These are phyloP conservation scores for Hypocryptadius cinnamomeus DNA, from an alignment of 2,113 vertebrate genomes.

Conservation along the genomic window DNA sequence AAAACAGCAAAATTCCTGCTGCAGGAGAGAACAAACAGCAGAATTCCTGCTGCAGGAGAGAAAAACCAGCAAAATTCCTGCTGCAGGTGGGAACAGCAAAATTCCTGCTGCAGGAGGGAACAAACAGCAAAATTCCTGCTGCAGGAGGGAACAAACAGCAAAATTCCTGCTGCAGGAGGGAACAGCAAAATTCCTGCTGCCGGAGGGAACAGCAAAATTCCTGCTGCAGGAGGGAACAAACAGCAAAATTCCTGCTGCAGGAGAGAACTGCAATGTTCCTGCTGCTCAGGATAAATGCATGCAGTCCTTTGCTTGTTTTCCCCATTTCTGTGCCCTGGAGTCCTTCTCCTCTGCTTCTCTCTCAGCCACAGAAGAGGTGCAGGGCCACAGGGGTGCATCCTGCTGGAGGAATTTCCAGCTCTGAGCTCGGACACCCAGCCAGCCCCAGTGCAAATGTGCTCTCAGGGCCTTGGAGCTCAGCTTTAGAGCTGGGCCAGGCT, in stretches of 20 bases:
- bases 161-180: background rate
- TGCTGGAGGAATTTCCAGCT: background rate
- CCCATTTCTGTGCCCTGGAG: background rate
- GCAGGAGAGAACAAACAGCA: background rate
- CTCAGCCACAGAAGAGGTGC: background rate
- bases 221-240: too few relatives aligned
- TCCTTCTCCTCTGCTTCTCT: background rate
- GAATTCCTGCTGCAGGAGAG: too few relatives aligned
- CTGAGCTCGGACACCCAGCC: background rate
- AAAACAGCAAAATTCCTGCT: background rate
- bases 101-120: background rate
- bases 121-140: background rate
- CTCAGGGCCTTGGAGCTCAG: background rate
- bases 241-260: background rate
- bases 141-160: background rate
- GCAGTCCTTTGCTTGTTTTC: background rate
- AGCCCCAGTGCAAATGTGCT: background rate
- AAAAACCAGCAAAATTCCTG: background rate
- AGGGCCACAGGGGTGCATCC: rapidly evolving
- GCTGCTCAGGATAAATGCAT: background rate
- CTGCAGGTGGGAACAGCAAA: background rate
- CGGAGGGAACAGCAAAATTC: too few relatives aligned
- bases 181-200: background rate
- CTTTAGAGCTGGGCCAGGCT: background rate
- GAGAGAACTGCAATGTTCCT: background rate